Conservation (phyloP, 2,113 vertebrate genomes). For the Triplophysa tibetana region DNA sequence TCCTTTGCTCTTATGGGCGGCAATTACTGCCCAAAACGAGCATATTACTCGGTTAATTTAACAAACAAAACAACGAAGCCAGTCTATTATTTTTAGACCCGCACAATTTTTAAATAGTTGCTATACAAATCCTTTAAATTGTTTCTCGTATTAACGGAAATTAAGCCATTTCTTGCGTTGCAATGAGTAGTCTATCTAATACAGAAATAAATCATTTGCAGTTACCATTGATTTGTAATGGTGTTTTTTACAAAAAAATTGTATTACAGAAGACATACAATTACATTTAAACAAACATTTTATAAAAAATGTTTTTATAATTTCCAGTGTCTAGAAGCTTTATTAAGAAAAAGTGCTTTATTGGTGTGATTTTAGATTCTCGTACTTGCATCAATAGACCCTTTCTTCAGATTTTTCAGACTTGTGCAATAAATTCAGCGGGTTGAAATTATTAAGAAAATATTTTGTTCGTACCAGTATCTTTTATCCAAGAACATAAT, state of each 20-base stretch:
- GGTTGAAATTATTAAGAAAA: neutral
- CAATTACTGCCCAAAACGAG: slow-evolving; percentile 46
- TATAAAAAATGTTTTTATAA: too few species aligned
- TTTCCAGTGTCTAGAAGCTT: too few species aligned
- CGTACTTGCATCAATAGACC: neutral
- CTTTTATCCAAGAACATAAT: neutral
- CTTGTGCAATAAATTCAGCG: neutral
- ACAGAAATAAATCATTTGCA: neutral
- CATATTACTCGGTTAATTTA: neutral
- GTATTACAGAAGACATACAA: too few species aligned
- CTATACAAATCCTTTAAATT: neutral
- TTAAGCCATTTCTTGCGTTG: neutral
- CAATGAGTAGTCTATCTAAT: neutral
- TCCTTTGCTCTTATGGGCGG: slow-evolving; percentile 50
- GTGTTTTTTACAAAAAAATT: too few species aligned
- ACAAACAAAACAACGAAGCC: neutral
- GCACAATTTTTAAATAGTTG: neutral
- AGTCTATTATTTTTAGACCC: neutral
- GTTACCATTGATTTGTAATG: too few species aligned
- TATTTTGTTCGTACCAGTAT: neutral
- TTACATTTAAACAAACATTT: too few species aligned
- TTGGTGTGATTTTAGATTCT: neutral
- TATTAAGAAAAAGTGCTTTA: neutral
- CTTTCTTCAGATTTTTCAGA: neutral
- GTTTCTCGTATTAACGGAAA: neutral